Evolutionary conservation across 2,797 vertebrate species (phyloP).

Genomic region (Mycteria americana): DNA sequence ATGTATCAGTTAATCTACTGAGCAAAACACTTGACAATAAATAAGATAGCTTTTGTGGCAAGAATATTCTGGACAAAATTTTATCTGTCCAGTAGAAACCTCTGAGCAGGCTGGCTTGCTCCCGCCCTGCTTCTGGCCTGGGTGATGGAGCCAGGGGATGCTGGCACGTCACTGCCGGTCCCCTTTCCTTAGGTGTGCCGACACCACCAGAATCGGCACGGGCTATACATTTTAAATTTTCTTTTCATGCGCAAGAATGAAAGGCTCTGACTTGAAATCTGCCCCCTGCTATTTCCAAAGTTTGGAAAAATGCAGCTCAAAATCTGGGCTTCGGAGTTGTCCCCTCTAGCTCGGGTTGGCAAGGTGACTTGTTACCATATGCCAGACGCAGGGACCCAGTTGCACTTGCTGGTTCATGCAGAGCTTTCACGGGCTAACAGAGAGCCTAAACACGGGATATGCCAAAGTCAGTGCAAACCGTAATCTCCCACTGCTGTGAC

Average conservation of each 20-base stretch:
- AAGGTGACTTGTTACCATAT: neutral
- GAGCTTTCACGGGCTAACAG: neutral
- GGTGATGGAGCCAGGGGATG: neutral
- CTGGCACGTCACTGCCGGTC: neutral
- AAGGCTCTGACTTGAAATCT: neutral
- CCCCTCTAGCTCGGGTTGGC: accelerated
- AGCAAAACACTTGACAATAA: neutral
- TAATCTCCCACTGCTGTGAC: neutral
- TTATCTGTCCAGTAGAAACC: neutral
- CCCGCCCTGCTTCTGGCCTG: neutral
- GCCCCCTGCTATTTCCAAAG: neutral
- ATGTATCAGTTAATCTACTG: neutral
- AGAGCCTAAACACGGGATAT: neutral
- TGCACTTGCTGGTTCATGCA: neutral
- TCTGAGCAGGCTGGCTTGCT: neutral
- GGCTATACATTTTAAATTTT: neutral
- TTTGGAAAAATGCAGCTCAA: neutral
- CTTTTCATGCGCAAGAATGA: neutral
- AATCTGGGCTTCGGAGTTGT: neutral
- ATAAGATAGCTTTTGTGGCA: neutral
- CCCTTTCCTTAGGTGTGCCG: neutral
- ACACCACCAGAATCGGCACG: neutral
- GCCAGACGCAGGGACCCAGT: neutral
- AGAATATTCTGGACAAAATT: neutral
- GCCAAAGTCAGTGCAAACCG: neutral